Percentiles rank a stretch among this genome's conserved stretches.
Conservation (phyloP, 1,140 invertebrate species). For the Aleiodes sp. region DNA sequence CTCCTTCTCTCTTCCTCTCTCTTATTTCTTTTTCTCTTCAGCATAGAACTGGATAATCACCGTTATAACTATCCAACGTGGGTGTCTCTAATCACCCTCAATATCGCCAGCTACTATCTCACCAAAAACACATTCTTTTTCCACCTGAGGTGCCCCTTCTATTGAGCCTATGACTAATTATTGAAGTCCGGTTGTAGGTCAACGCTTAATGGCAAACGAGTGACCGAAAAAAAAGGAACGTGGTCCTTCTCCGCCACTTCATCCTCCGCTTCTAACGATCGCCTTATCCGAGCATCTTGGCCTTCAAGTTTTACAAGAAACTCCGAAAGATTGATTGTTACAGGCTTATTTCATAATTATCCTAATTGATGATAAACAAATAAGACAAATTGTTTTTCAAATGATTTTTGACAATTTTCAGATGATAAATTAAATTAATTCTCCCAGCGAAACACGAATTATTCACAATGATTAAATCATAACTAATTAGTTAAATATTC, state of each 20-base stretch:
- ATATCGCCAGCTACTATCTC: conserved; percentile 51
- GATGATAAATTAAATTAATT: no score
- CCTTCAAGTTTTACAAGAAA: neutral
- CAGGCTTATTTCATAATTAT: no score
- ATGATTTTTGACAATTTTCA: no score
- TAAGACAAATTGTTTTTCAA: no score
- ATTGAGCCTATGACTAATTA: conserved; percentile 62
- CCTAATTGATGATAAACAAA: no score
- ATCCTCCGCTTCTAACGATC: conserved; percentile 40
- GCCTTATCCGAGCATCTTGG: conserved; percentile 35
- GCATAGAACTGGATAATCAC: conserved; percentile 14
- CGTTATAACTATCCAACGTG: conserved; percentile 22
- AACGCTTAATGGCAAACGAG: conserved; percentile 61
- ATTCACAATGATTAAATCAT: no score
- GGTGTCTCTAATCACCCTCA: conserved; percentile 30
- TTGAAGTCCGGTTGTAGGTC: conserved; percentile 58
- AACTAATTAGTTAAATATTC: no score
- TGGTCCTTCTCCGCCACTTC: conserved; percentile 50
- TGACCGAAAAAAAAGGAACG: conserved; percentile 39
- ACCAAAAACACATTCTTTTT: no score
- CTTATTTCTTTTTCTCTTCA: neutral
- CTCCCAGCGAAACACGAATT: no score
- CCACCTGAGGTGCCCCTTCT: conserved; percentile 49
- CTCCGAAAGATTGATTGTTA: no score
- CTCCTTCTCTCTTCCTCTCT: neutral